phyloP scores from a whole-genome alignment of 2,888 invertebrate genomes.

The Masnerella sp. region DNA sequence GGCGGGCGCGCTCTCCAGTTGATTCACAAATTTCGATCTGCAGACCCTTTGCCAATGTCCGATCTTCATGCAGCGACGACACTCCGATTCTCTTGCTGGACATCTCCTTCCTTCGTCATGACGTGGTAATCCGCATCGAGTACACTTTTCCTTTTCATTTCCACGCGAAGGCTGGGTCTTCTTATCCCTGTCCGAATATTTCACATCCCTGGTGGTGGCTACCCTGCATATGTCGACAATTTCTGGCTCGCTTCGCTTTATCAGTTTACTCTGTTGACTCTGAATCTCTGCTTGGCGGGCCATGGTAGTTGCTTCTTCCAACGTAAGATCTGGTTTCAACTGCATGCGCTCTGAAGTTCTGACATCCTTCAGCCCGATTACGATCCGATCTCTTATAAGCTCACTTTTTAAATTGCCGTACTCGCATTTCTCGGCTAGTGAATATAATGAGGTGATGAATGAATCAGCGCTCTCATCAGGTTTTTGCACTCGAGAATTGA shows the following conservation, averaged over 20 bases:
- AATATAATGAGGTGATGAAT: slow-evolving; percentile 63
- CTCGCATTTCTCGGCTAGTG: slow-evolving; percentile 56
- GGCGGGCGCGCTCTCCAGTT: slow-evolving; percentile 3
- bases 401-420: slow-evolving; percentile 63
- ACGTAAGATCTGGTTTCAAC: slow-evolving; percentile 2
- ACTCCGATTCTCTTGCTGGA: slow-evolving; percentile 55
- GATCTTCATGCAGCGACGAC: slow-evolving; percentile 55
- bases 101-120: slow-evolving; percentile 42
- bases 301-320: slow-evolving; percentile 53
- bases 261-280: slow-evolving; percentile 37
- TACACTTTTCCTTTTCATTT: neutral
- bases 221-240: neutral
- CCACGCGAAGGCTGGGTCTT: neutral
- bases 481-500: slow-evolving; percentile 39
- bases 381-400: slow-evolving; percentile 66
- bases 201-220: neutral
- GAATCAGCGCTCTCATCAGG: slow-evolving; percentile 47
- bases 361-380: slow-evolving; percentile 63
- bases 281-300: slow-evolving; percentile 56
- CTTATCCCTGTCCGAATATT: neutral
- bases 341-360: slow-evolving; percentile 13
- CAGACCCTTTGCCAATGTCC: slow-evolving; percentile 50
- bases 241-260: neutral
- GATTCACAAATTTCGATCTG: slow-evolving; percentile 32
- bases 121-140: slow-evolving; percentile 26